Conservation (phyloP, 2,888 invertebrate species). For the Troides aeacus region DNA sequence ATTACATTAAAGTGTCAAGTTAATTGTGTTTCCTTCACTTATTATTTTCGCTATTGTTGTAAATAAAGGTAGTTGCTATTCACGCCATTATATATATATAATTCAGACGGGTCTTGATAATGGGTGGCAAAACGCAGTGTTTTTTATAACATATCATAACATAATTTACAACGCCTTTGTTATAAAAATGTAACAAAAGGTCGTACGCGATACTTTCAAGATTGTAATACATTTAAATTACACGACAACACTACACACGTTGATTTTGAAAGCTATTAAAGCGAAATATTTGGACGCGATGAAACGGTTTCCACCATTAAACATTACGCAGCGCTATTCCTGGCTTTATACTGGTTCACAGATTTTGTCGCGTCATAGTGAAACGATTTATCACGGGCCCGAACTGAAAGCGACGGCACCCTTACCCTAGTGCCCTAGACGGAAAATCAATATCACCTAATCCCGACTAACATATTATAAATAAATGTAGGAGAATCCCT, state of each 20-base stretch:
- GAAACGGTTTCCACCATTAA: slow-evolving; percentile 21
- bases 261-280: slow-evolving; percentile 24
- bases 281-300: slow-evolving; percentile 15
- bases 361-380: slow-evolving; percentile 60
- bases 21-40: neutral
- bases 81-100: neutral
- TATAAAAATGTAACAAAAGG: too few species aligned
- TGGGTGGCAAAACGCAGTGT: neutral
- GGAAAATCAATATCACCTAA: slow-evolving; percentile 60
- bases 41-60: neutral
- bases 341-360: slow-evolving; percentile 34
- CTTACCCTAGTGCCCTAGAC: slow-evolving; percentile 56
- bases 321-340: slow-evolving; percentile 26
- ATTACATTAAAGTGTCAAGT: neutral
- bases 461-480: slow-evolving; percentile 29
- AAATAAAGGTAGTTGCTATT: neutral
- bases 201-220: too few species aligned
- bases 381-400: slow-evolving; percentile 57
- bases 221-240: slow-evolving; percentile 12
- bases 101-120: neutral
- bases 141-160: too few species aligned
- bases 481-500: slow-evolving; percentile 38
- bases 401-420: slow-evolving; percentile 42
- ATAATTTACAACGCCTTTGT: too few species aligned
- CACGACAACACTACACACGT: slow-evolving; percentile 11